A percentile compares a stretch with the other conserved stretches of the same genome.
Conservation (phyloP, 2,797 vertebrate genomes). For the Pantherophis vulpinus region DNA sequence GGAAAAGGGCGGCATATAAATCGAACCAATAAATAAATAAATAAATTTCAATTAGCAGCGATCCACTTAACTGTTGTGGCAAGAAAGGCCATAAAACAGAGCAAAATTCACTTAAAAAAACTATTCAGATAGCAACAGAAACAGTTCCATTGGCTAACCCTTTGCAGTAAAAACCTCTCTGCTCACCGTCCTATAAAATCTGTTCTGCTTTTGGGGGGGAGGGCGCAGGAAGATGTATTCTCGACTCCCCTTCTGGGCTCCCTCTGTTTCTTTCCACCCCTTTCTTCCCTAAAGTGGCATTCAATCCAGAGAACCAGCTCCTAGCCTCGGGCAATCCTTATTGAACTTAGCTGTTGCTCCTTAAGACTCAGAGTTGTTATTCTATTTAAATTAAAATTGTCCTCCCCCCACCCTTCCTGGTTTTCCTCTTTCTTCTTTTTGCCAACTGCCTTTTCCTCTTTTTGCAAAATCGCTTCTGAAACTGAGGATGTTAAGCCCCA, state of each 20-base stretch:
- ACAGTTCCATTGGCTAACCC: constrained; percentile 20
- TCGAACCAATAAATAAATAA: too few species aligned
- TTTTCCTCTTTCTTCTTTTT: constrained; percentile 42
- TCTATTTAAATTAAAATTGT: constrained; percentile 66
- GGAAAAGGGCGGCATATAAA: too few species aligned
- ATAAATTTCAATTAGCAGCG: too few species aligned
- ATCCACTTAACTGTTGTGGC: too few species aligned
- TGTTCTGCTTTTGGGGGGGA: constrained; percentile 34
- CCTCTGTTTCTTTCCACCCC: background rate
- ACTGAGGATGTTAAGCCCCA: background rate
- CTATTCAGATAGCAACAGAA: background rate
- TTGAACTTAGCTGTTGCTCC: constrained; percentile 56
- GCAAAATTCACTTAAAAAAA: background rate
- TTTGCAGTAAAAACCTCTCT: constrained; percentile 54
- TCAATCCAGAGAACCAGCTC: constrained; percentile 52
- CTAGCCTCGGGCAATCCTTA: constrained; percentile 47
- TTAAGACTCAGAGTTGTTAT: constrained; percentile 61
- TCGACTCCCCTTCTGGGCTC: constrained; percentile 53
- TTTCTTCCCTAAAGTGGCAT: constrained; percentile 38
- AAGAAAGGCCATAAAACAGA: too few species aligned
- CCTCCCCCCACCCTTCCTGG: constrained; percentile 14
- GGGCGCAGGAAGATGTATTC: constrained; percentile 47
- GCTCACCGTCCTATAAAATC: constrained; percentile 53
- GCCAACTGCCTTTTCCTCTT: constrained; percentile 33
- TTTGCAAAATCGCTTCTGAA: constrained; percentile 12